Evolutionary conservation across 1,140 invertebrate genomes (phyloP).

Genomic region (Andrena cerasifolii): DNA sequence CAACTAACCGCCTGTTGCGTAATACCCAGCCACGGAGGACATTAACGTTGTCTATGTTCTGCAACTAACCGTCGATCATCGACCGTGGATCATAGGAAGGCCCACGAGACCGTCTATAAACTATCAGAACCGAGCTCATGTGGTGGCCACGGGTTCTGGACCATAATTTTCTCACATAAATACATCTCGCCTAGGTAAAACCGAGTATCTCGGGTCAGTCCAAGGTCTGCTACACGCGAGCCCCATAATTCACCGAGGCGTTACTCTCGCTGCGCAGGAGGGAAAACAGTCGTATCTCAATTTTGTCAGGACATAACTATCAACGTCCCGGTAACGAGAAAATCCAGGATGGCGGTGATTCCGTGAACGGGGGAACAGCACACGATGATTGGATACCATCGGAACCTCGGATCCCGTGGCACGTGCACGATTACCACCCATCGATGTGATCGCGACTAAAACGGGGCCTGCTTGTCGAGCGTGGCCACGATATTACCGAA

Average conservation of each 20-base stretch:
- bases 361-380: neutral
- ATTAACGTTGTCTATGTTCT: constrained; percentile 8
- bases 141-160: constrained; percentile 35
- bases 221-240: constrained; percentile 55
- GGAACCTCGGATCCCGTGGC: constrained; percentile 45
- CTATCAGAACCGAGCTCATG: neutral
- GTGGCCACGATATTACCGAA: no score
- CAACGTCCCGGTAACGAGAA: constrained; percentile 57
- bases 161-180: constrained; percentile 71
- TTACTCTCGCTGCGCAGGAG: constrained; percentile 10
- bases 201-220: constrained; percentile 31
- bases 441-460: neutral
- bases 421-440: constrained; percentile 59
- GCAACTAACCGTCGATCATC: constrained; percentile 40
- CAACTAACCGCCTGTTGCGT: constrained; percentile 28
- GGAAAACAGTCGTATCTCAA: constrained; percentile 64
- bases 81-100: constrained; percentile 24
- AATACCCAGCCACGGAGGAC: neutral
- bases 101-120: constrained; percentile 11
- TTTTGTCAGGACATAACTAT: constrained; percentile 63
- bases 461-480: neutral
- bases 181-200: constrained; percentile 60
- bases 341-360: constrained; percentile 33
- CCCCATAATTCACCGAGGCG: constrained; percentile 65
- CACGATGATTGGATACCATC: constrained; percentile 32